phyloP scores from a whole-genome alignment of 2,888 invertebrate species.

The Isoperla grammatica region DNA sequence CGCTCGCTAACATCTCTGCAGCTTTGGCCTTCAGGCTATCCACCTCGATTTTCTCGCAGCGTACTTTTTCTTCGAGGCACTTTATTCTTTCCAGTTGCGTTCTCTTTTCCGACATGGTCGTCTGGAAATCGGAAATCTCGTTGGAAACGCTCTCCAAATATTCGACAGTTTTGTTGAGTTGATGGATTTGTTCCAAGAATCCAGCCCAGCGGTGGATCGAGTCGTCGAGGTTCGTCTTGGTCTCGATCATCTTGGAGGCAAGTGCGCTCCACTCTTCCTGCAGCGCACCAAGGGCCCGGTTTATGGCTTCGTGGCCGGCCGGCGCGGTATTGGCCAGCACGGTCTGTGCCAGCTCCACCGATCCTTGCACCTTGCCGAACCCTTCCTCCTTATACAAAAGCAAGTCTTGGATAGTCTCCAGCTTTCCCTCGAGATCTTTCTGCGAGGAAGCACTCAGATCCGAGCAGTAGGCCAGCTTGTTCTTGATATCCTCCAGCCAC shows the following conservation, averaged over 20 bases:
- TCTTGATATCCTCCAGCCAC: slow-evolving; percentile 78
- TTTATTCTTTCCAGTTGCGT: slow-evolving; percentile 80
- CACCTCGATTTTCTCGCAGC: slow-evolving; percentile 85
- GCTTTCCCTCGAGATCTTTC: slow-evolving; percentile 78
- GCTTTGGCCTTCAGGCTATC: slow-evolving; percentile 80
- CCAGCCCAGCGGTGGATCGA: slow-evolving; percentile 89
- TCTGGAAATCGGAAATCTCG: slow-evolving; percentile 69
- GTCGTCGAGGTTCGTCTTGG: slow-evolving; percentile 80
- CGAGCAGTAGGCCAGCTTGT: slow-evolving; percentile 81
- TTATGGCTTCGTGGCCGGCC: slow-evolving; percentile 79
- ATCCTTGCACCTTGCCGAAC: slow-evolving; percentile 76
- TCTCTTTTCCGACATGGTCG: slow-evolving; percentile 80
- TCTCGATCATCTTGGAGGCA: slow-evolving; percentile 83
- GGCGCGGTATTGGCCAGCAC: slow-evolving; percentile 89
- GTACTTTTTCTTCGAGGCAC: slow-evolving; percentile 78
- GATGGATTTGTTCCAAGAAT: slow-evolving; percentile 80
- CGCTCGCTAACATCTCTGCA: slow-evolving; percentile 77
- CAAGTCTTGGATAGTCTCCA: slow-evolving; percentile 79
- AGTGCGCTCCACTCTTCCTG: slow-evolving; percentile 89
- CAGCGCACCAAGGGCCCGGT: slow-evolving; percentile 70
- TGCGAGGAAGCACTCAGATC: slow-evolving; percentile 76
- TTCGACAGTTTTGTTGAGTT: slow-evolving; percentile 73
- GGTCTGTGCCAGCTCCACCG: slow-evolving; percentile 86
- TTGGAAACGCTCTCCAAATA: slow-evolving; percentile 68
- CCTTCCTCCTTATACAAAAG: slow-evolving; percentile 90